Evolutionary conservation across 2,113 vertebrate genomes (phyloP), one percentile per base, ranked within the genome.

Genomic region (Pelmatolapia mariae): DNA sequence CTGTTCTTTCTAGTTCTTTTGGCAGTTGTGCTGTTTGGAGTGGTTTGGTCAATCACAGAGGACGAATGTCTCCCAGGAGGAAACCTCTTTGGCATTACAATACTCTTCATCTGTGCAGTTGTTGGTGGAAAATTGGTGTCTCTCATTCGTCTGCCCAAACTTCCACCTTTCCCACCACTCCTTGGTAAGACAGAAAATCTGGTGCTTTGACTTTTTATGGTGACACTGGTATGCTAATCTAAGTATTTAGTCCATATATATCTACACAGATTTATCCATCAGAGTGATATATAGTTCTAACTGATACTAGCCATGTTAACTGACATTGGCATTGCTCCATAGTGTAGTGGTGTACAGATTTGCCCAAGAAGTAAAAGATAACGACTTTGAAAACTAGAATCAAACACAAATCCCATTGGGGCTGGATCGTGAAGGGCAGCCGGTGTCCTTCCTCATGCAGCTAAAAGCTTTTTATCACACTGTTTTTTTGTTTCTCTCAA

Each of bases 81-180:
- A 84, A 99, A 98, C 86, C 93, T 99, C 8, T 99, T 99, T 93
- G 98, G 98, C 93, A 97, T 98, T 92, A 94, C 98, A 10, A 93
- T 97, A 76, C 95, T 99, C 45, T 98, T 99, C 90, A 94, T 98
- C 85, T 97, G 96, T 87, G 95, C 98, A 7, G 52, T 98, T 33
- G 52, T 96, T 1, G 98, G 97, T 81, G 98, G 98, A 29, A 98
- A 98, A 97, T 73, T 98, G 63, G 96, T 99, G 66, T 93, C 95
- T 56, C 95, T 98, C 15, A 95, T 99, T 85, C 97, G 89, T 81
- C 94, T 99, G 86, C 93, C 96, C 29, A 95, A 93, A 1, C 88
- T 99, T 15, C 98, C 98, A 22, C 97, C 98, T 3, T 95, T 99
- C 13, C 98, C 98, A 63, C 97, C 97, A 76, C 97, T 99, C 31